Evolutionary conservation across 2,113 vertebrate genomes (phyloP).

Genomic region (Rynchops niger): DNA sequence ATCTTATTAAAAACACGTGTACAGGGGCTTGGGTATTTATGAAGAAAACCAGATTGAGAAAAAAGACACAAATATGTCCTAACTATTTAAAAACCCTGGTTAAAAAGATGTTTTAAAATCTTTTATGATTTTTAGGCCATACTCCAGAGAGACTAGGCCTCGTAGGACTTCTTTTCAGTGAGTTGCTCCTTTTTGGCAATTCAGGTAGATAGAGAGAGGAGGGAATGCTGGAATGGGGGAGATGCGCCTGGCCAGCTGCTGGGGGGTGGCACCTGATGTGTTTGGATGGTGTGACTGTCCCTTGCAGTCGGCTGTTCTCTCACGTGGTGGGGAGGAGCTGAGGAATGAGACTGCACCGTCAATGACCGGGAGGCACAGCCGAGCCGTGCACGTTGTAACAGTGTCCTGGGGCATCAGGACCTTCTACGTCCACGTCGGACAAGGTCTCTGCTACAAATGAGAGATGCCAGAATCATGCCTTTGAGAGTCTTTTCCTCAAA

Average conservation of each 20-base stretch:
- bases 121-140: not conserved
- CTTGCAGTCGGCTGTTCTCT: not conserved
- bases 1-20: not conserved
- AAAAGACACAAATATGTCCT: not conserved
- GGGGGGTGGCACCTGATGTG: not conserved
- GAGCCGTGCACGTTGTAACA: fast-evolving
- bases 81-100: not conserved
- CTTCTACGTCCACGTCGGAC: not conserved
- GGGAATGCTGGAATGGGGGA: not conserved
- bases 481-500: not conserved
- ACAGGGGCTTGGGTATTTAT: not conserved
- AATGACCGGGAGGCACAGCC: fast-evolving
- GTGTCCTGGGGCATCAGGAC: not conserved
- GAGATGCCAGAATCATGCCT: not conserved
- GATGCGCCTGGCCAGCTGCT: too few relatives aligned
- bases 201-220: not conserved
- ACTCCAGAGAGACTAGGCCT: not conserved
- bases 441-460: not conserved
- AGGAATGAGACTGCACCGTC: not conserved
- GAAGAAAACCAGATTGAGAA: not conserved
- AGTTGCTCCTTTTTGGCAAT: not conserved
- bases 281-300: not conserved
- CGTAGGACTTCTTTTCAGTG: not conserved
- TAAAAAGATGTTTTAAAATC: not conserved
- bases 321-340: not conserved